Evolutionary conservation across 2,113 vertebrate species (phyloP), one percentile per base, ranked within the genome.

Genomic region (Pomatostomus ruficeps): DNA sequence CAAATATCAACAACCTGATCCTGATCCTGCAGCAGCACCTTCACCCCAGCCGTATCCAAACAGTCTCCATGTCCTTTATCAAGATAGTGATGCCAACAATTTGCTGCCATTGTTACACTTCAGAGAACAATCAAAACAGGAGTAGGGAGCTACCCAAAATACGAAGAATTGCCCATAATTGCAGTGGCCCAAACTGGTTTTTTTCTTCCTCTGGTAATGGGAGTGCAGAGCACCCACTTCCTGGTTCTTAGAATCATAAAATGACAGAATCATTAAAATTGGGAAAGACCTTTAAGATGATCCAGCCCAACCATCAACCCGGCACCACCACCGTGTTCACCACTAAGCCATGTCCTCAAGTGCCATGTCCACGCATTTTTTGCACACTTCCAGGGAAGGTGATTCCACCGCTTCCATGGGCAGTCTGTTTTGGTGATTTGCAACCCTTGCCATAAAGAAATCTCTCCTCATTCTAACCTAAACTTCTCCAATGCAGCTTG

Each of bases 311-410:
- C 33, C 15, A 29, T 24, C 38, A 52, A 22, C 15, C 15, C 22
- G 13, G 3, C 28, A 45, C 14, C 36, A 59, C 19, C 11, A 31
- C 9, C 0, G 0, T 10, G 23, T 7, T 67, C 24, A 52, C n/a
- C 61, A 14, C 14, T 22, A 25, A 67, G 12, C 45, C 14, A 4
- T 6, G 28, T 43, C 38, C 28, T 40, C 28, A 6, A 4, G 24
- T 22, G 45, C 16, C 45, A 29, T 2, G 15, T 8, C 20, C 61
- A 35, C 0, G 1, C 8, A 9, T 7, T 25, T 75, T 59, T 31
- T 52, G 8, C 40, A 23, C 28, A 18, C 13, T 52, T 67, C n/a
- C 38, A 52, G n/a, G 46, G 46, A n/a, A 40, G 13, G 20, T 35
- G 77, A 59, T 22, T 31, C 54, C 5, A 46, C 9, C 29, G 59